Percentiles rank a stretch among this genome's conserved stretches.
Evolutionary conservation across 2,888 invertebrate species (phyloP).

Genomic region (Aromia moschata): DNA sequence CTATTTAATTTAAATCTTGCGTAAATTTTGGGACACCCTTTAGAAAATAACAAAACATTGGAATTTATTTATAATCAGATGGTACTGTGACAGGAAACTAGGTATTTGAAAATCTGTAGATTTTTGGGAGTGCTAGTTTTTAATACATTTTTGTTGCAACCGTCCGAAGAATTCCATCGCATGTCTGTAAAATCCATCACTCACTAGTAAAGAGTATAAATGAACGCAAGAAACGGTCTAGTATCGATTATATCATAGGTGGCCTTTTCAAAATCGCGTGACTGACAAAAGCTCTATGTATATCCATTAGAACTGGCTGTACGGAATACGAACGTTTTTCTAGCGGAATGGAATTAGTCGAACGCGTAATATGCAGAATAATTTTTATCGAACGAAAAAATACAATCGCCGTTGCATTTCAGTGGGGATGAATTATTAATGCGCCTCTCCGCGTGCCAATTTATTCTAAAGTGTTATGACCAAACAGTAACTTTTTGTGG

Average conservation of each 20-base stretch:
- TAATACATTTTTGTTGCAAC: too few species aligned
- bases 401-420: conserved; percentile 5
- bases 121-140: too few species aligned
- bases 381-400: conserved; percentile 4
- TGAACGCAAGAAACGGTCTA: conserved; percentile 14
- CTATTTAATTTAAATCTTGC: too few species aligned
- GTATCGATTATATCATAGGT: conserved; percentile 8
- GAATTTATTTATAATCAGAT: too few species aligned
- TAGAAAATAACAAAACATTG: too few species aligned
- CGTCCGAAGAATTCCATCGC: too few species aligned
- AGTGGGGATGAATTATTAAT: conserved; percentile 11
- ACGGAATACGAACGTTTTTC: conserved; percentile 3
- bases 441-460: neutral
- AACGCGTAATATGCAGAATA: conserved; percentile 6
- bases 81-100: too few species aligned
- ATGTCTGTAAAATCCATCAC: too few species aligned
- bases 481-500: too few species aligned
- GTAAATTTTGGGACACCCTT: too few species aligned
- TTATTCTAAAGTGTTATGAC: conserved; percentile 13
- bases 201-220: neutral
- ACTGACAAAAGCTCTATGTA: conserved; percentile 14
- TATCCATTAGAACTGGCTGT: conserved; percentile 4
- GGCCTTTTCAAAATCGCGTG: conserved; percentile 15
- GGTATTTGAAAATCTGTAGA: too few species aligned
- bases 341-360: conserved; percentile 17